phyloP scores from a whole-genome alignment of 2,888 invertebrate genomes.

The Trachelus iudaicus region DNA sequence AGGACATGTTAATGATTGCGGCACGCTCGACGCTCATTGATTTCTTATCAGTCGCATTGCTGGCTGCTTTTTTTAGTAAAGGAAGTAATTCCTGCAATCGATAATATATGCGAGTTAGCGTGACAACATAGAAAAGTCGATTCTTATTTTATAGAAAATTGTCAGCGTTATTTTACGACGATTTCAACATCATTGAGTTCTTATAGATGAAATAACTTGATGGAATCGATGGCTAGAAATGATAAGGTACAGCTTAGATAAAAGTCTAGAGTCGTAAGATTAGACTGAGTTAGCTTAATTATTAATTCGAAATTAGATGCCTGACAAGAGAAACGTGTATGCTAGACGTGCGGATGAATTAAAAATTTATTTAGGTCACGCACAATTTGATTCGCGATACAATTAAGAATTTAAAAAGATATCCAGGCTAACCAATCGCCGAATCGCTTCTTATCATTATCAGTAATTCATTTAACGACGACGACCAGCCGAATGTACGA shows the following conservation, averaged over 20 bases:
- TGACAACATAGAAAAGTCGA: not conserved
- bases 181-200: not conserved
- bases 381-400: not conserved
- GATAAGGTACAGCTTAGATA: not conserved
- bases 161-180: not conserved
- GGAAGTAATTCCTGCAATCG: constrained; percentile 76
- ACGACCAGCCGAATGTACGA: not conserved
- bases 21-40: constrained; percentile 74
- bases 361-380: not conserved
- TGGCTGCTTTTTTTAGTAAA: constrained; percentile 76
- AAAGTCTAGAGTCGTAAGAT: not conserved
- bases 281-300: not conserved
- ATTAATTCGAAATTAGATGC: not conserved
- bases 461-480: not conserved
- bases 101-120: not conserved
- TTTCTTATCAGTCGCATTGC: constrained; percentile 65
- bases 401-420: not conserved
- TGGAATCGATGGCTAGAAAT: not conserved
- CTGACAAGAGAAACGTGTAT: not conserved
- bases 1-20: constrained; percentile 86
- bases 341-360: not conserved
- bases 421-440: not conserved
- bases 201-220: not conserved
- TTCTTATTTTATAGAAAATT: not conserved
- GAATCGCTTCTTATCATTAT: not conserved